These are phyloP conservation scores for Sminthopsis crassicaudata DNA, from an alignment of 2,113 vertebrate species.

Conservation along the genomic window DNA sequence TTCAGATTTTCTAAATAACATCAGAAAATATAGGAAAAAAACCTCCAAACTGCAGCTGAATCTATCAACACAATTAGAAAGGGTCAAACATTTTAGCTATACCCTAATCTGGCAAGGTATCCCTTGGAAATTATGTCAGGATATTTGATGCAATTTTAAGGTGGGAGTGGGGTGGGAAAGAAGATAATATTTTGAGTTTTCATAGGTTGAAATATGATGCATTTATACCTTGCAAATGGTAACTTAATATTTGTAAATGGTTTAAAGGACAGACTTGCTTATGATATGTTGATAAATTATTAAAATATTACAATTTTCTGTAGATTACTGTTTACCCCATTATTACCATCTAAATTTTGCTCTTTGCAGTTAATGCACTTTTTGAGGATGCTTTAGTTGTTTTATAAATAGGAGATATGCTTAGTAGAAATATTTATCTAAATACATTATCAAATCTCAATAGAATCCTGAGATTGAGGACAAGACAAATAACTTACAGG, in stretches of 20 bases:
- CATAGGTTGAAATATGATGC: not conserved
- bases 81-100: not conserved
- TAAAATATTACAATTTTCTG: not conserved
- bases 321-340: not conserved
- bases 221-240: not conserved
- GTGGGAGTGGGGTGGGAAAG: too few relatives aligned
- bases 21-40: too few relatives aligned
- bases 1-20: not conserved
- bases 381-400: not conserved
- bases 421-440: not conserved
- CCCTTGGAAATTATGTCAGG: not conserved
- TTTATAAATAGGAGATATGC: not conserved
- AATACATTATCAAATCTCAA: not conserved
- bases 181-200: not conserved
- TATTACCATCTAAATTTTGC: not conserved
- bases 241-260: not conserved
- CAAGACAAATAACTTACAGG: not conserved
- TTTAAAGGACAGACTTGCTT: not conserved
- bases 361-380: not conserved
- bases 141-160: not conserved
- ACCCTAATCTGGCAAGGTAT: not conserved
- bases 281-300: not conserved
- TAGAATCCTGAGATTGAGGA: not conserved
- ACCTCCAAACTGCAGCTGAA: too few relatives aligned
- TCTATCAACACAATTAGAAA: too few relatives aligned